A percentile compares a stretch with the other conserved stretches of the same genome.
Conservation (phyloP, 2,888 invertebrate genomes). For the Opisthograptis luteolata region DNA sequence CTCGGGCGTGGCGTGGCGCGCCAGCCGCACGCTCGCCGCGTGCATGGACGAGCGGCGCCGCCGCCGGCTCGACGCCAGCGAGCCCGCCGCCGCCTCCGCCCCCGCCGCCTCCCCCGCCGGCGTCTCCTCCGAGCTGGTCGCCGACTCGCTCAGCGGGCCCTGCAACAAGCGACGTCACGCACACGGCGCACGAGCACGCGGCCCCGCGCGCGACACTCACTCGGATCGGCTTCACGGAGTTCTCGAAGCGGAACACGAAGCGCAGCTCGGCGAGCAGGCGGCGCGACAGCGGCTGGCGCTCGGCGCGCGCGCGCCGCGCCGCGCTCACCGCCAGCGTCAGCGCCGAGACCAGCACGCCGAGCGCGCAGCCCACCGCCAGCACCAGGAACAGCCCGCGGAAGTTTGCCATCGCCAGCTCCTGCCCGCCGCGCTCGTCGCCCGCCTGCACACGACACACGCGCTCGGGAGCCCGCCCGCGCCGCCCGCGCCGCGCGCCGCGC, state of each 20-base stretch:
- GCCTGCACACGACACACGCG: conserved; percentile 45
- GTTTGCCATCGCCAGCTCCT: conserved; percentile 86
- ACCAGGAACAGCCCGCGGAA: conserved; percentile 93
- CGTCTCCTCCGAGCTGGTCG: conserved; percentile 35
- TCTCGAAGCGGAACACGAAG: conserved; percentile 73
- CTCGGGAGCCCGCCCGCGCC: background rate
- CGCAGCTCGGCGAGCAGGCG: conserved; percentile 66
- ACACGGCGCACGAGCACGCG: background rate
- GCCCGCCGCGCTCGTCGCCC: conserved; percentile 58
- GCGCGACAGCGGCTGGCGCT: conserved; percentile 46
- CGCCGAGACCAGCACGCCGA: conserved; percentile 87
- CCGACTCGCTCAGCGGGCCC: conserved; percentile 51
- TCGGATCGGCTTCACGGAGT: conserved; percentile 65
- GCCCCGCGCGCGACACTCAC: conserved; percentile 35
- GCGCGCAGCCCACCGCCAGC: conserved; percentile 86
- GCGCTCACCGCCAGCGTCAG: conserved; percentile 82
- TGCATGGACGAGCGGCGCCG: conserved; percentile 72
- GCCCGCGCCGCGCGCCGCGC: background rate
- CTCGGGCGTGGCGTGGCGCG: conserved; percentile 48
- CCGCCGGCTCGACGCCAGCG: conserved; percentile 32
- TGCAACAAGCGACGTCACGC: conserved; percentile 27
- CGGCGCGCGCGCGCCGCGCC: conserved; percentile 49
- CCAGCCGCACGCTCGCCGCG: conserved; percentile 67
- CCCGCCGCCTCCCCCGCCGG: conserved; percentile 26
- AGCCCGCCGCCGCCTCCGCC: conserved; percentile 28